Percentiles rank a stretch among this genome's conserved stretches.
These are phyloP conservation scores for Grus americana DNA, from an alignment of 2,113 vertebrate genomes.

Conservation along the genomic window DNA sequence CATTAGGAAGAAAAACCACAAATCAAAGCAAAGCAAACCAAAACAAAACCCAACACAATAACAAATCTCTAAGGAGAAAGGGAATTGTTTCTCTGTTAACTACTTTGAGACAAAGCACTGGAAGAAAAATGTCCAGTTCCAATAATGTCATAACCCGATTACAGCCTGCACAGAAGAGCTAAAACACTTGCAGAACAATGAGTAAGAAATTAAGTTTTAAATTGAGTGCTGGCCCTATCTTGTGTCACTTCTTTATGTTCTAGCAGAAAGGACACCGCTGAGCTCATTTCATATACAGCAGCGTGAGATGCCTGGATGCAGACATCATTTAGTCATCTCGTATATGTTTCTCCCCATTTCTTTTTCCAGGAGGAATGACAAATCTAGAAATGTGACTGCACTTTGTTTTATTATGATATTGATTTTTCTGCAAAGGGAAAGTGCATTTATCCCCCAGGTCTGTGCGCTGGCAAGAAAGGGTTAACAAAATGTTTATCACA, in stretches of 20 bases:
- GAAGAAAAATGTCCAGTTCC: conserved; percentile 57
- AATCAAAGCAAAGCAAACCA: background rate
- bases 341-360: conserved; percentile 62
- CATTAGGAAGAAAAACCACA: conserved; percentile 4
- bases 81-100: conserved; percentile 24
- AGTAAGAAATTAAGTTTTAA: conserved; percentile 38
- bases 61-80: conserved; percentile 30
- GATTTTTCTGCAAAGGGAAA: conserved; percentile 76
- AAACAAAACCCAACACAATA: background rate
- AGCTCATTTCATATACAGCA: conserved; percentile 42
- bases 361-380: conserved; percentile 72
- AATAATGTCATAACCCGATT: conserved; percentile 61
- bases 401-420: conserved; percentile 80
- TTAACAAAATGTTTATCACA: conserved; percentile 90
- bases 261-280: conserved; percentile 38
- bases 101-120: conserved; percentile 46
- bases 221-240: conserved; percentile 38
- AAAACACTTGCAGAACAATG: background rate
- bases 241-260: conserved; percentile 32
- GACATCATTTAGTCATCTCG: conserved; percentile 73
- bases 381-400: conserved; percentile 79
- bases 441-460: conserved; percentile 73
- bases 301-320: conserved; percentile 66
- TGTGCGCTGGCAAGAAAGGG: conserved; percentile 70
- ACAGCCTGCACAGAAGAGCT: conserved; percentile 43